Evolutionary conservation across 1,140 invertebrate genomes (phyloP).

Genomic region (Ceratosolen solmsi): DNA sequence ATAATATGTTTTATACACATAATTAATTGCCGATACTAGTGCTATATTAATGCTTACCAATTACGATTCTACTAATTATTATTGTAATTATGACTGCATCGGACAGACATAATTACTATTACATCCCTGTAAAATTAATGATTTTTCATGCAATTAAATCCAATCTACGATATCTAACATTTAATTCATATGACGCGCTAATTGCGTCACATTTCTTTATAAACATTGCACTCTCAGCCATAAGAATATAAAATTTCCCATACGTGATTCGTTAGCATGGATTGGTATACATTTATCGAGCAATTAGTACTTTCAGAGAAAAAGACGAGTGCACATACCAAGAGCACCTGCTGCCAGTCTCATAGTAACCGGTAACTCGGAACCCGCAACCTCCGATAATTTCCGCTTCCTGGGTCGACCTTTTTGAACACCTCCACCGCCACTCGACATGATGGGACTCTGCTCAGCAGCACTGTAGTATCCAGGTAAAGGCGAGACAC

Average conservation of each 20-base stretch:
- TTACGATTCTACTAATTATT: neutral
- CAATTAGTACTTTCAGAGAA: too few relatives aligned
- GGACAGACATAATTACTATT: neutral
- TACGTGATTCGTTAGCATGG: too few relatives aligned
- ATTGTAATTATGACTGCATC: neutral
- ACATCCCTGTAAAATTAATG: neutral
- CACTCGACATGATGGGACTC: conserved; percentile 64
- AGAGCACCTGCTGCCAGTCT: conserved; percentile 80
- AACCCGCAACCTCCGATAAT: conserved; percentile 73
- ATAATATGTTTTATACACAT: too few relatives aligned
- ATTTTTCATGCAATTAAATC: neutral
- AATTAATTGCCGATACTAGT: neutral
- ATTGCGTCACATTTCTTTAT: too few relatives aligned
- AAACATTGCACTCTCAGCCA: too few relatives aligned
- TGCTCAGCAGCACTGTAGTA: conserved; percentile 74
- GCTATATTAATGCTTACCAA: neutral
- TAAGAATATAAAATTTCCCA: too few relatives aligned
- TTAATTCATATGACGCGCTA: neutral
- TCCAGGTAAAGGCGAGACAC: conserved; percentile 77
- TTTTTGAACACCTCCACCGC: conserved; percentile 78
- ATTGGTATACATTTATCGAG: too few relatives aligned
- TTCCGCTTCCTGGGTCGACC: conserved; percentile 89
- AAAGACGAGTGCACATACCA: conserved; percentile 17
- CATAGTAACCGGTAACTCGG: conserved; percentile 80
- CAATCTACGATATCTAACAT: neutral